Evolutionary conservation across 2,113 vertebrate species (phyloP), one percentile per base, ranked within the genome.

Genomic region (Gambusia holbrooki): DNA sequence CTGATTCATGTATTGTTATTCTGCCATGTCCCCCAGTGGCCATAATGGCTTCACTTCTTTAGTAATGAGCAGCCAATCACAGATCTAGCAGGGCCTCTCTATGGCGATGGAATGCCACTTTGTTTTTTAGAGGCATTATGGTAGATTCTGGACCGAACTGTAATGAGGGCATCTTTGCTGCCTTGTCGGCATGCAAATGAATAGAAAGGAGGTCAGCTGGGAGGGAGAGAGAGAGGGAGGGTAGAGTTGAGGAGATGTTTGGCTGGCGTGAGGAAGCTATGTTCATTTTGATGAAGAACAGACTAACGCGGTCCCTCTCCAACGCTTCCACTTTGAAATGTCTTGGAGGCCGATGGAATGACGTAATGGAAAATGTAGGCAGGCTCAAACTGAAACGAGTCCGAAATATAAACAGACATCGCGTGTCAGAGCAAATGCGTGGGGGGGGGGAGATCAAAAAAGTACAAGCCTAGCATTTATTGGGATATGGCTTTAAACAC

Each of bases 51-150:
- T 91, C 73, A 66, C 28, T 84, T 87, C 89, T 89, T 93, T 90
- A 88, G 90, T 74, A 87, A 75, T 73, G 71, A 6, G 14, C 27
- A 79, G 87, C 90, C 91, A 93, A 90, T 91, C 85, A 77, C 73
- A 62, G 90, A 65, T 86, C 69, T 37, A 4, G 62, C 45, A 83
- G 78, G 70, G 73, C 76, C 77, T 93, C 90, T 91, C 93, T 88
- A 91, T 93, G 93, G 93, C 4, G 62, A 94, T 89, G 91, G 93
- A 92, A 93, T 94, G 90, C 88, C 85, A 81, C 85, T 91, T 78
- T 76, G 63, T 69, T 84, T 66, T 79, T 76, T 79, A 81, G 81
- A 71, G 80, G 80, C 83, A 90, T 92, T 94, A 89, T 93, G 71
- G 66, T 19, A 66, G 71, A 64, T 82, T 77, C 80, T 80, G 77